Conservation (phyloP, 2,888 invertebrate species). For the Caenorhabditis doughertyi region DNA sequence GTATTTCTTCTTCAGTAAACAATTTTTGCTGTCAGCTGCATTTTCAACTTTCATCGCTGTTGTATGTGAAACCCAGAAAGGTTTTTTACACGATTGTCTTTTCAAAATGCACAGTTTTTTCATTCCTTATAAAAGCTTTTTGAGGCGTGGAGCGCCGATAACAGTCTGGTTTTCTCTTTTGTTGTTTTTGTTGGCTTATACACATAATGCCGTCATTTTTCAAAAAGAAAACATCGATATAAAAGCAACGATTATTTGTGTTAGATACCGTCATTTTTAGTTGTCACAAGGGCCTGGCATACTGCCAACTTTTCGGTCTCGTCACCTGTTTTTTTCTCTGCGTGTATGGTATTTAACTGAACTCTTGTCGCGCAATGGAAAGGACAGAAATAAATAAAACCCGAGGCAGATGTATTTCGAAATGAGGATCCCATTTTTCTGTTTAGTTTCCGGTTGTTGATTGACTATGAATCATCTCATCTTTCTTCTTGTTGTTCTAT, state of each 20-base stretch:
- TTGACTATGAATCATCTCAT: slow-evolving; percentile 33
- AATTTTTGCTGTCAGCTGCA: neutral
- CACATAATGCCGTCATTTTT: slow-evolving; percentile 25
- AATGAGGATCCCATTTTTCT: slow-evolving; percentile 24
- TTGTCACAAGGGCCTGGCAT: slow-evolving; percentile 37
- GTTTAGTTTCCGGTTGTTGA: slow-evolving; percentile 36
- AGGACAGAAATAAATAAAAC: slow-evolving; percentile 21
- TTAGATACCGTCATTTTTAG: slow-evolving; percentile 7
- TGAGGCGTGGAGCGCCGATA: too few relatives aligned
- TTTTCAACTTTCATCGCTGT: too few relatives aligned
- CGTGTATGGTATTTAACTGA: slow-evolving; percentile 23
- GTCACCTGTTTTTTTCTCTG: slow-evolving; percentile 42
- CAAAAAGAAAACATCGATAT: slow-evolving; percentile 23
- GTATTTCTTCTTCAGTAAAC: slow-evolving; percentile 7
- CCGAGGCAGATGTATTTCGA: slow-evolving; percentile 27
- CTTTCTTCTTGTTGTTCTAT: neutral
- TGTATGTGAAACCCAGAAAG: neutral
- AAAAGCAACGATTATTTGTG: slow-evolving; percentile 7
- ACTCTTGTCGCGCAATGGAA: slow-evolving; percentile 4
- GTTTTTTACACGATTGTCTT: neutral
- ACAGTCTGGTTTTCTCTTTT: too few relatives aligned
- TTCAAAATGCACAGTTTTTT: neutral
- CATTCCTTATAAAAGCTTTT: neutral
- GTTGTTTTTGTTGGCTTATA: neutral
- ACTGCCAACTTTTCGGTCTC: slow-evolving; percentile 41